Evolutionary conservation across 2,888 invertebrate species (phyloP).

Genomic region (Aethes cnicana): DNA sequence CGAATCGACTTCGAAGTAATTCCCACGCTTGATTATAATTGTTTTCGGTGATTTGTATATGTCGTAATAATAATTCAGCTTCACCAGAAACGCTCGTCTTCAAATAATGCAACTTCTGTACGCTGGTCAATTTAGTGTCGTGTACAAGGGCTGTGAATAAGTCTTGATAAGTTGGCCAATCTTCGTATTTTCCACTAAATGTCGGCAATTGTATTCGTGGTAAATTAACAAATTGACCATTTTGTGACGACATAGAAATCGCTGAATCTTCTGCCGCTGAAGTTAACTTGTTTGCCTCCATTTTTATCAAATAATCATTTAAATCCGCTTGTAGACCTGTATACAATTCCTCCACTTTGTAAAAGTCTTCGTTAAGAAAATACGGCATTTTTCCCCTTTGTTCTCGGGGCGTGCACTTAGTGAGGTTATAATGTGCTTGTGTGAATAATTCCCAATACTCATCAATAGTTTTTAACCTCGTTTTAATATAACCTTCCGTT

Average conservation of each 20-base stretch:
- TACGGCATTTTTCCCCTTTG: too few species aligned
- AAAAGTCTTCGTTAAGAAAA: too few species aligned
- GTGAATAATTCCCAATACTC: too few species aligned
- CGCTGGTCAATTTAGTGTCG: not conserved
- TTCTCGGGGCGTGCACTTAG: too few species aligned
- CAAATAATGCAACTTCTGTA: not conserved
- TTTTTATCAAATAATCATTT: too few species aligned
- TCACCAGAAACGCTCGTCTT: constrained; percentile 2
- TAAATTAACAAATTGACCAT: not conserved
- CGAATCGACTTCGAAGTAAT: not conserved
- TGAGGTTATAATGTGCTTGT: too few species aligned
- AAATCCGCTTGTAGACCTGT: too few species aligned
- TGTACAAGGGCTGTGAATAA: not conserved
- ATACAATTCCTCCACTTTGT: too few species aligned
- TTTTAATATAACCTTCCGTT: too few species aligned
- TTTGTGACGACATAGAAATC: not conserved
- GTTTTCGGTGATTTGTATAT: constrained; percentile 5
- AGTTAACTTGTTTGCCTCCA: too few species aligned
- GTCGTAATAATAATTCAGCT: constrained; percentile 10
- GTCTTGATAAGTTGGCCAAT: not conserved
- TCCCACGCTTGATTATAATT: constrained; percentile 1
- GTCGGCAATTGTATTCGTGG: not conserved
- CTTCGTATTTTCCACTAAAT: not conserved
- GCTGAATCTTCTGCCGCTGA: too few species aligned
- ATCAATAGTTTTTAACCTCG: too few species aligned